Percentiles rank a stretch among this genome's conserved stretches.
These are phyloP conservation scores for Cyclina sinensis DNA, from an alignment of 1,140 invertebrate species.

Conservation along the genomic window DNA sequence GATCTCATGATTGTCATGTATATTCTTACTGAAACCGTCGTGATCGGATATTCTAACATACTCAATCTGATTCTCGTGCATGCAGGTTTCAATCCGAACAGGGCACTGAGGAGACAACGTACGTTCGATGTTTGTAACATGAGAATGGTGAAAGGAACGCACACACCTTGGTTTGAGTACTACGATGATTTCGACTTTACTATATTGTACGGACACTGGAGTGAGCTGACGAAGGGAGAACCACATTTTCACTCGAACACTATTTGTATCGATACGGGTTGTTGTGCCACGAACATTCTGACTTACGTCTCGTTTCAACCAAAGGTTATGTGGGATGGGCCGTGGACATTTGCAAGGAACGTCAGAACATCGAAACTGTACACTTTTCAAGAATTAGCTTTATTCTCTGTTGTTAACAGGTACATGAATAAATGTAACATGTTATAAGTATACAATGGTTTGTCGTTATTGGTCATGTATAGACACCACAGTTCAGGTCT, in stretches of 20 bases:
- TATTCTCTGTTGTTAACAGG: neutral
- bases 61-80: neutral
- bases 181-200: neutral
- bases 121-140: neutral
- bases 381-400: neutral
- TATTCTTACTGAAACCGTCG: neutral
- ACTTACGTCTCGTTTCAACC: neutral
- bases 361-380: neutral
- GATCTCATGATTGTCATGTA: conserved; percentile 6
- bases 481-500: neutral
- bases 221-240: neutral
- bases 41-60: neutral
- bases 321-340: neutral
- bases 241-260: neutral
- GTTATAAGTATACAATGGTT: neutral
- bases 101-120: neutral
- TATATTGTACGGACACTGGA: neutral
- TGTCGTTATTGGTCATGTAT: neutral
- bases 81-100: neutral
- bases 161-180: neutral
- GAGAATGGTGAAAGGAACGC: neutral
- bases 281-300: conserved; percentile 8
- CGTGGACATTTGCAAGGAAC: neutral
- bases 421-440: neutral
- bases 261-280: neutral